Base-by-base conservation (phyloP, 2,797 vertebrate species). In the Enteromius anoplus region DNA sequence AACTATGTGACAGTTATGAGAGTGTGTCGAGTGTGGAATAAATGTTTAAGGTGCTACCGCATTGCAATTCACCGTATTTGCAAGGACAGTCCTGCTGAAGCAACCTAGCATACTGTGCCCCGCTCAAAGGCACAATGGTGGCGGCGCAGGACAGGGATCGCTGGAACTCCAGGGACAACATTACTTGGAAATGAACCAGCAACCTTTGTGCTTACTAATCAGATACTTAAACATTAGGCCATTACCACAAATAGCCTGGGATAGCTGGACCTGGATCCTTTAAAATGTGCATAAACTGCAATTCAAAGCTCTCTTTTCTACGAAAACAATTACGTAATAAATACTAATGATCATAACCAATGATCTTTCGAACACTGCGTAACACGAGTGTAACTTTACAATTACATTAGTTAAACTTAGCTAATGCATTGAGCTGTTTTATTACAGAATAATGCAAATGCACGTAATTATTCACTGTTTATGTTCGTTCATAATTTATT, bases 171-270 rank as follows among this genome's bases (percentile, higher is more conserved):
- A 34, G 21, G 2, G 64, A 69, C 42, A 79, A 69, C 47, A 79
- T 79, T 79, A 79, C 78, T 40, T 66, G 78, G 78, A 80, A 80
- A 80, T 17, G 17, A 80, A 53, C 34, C 65, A 70, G 65, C 78
- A 68, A 55, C 34, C 78, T 80, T 80, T 80, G 78, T 55, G 65
- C 78, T 68, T 37, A 34, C 47, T 26, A 69, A 70, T 42, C 77
- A 66, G 62, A 79, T 51, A 2, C 77, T 26, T 6, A 12, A 70
- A 68, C 65, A 42, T 55, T 58, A 80, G 62, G 60, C 19, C 8
- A 14, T 51, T 78, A 66, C 17, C 42, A 40, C 62, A 55, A 79
- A 42, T 4, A 51, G 23, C 58, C 55, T 21, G 58, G 71, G 17
- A 64, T 47, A 19, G 42, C 23, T n/a, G 75, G 58, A 64, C 37